Base-by-base conservation (phyloP, 2,797 vertebrate genomes). In the Toxotes lorentzi region DNA sequence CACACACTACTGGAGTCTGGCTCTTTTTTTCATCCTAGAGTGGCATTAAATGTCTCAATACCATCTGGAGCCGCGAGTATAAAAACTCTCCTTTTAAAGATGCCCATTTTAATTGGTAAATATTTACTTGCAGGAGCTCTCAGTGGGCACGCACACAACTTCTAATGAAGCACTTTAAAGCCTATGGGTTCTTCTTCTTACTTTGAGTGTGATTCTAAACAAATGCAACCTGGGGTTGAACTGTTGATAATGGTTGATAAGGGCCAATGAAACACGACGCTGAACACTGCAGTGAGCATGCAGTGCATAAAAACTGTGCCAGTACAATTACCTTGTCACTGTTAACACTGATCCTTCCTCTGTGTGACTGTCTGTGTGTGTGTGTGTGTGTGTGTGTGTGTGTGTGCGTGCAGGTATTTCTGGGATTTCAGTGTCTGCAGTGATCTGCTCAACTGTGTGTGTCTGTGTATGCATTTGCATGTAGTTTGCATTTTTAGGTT, bases 61-160 rank as follows among this genome's bases (percentile, higher is more conserved):
- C 90, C 92, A 93, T 93, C 92, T 93, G 93, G 89, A 86, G 85
- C 75, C 48, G 47, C 4, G 13, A 41, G 71, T 88, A 82, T 62
- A 73, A 78, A 85, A 76, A 32, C 67, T 27, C 77, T 66, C 61
- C 82, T 84, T 92, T 87, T 86, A 81, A 90, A 88, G 82, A 91
- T 78, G 76, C 85, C 68, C 73, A 62, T 90, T 93, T 92, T 92
- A 93, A 93, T 92, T 92, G 90, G 92, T 89, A 92, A 94, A 94
- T 93, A 91, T 93, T 93, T 93, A 92, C 90, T 88, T 56, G 63
- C 82, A 73, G 73, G 73, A 85, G 82, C 81, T 89, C 86, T 93
- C 89, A 6, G 85, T 21, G 68, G 90, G 82, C 72, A 40, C 51
- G 12, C 76, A 72, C 86, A 61, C 35, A 17, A 73, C 85, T 86